Percentiles rank a stretch among this genome's conserved stretches.
phyloP scores from a whole-genome alignment of 2,888 invertebrate genomes.

The Druceiella hillmani region DNA sequence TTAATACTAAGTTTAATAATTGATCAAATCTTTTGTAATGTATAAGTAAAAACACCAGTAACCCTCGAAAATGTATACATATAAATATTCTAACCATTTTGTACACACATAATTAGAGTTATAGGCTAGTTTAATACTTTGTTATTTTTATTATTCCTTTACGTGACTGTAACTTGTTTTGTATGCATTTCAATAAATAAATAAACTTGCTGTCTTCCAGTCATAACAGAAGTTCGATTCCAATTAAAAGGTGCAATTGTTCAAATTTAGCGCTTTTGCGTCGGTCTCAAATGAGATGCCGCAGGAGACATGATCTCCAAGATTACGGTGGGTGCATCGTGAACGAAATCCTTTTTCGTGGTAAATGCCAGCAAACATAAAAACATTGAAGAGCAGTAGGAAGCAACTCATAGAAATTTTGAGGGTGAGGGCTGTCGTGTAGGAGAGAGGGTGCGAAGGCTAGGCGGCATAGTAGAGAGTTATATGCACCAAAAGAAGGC shows the following conservation, averaged over 20 bases:
- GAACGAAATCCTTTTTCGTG: slow-evolving; percentile 72
- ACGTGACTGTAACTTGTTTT: no score
- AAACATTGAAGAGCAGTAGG: slow-evolving; percentile 70
- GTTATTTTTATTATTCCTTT: no score
- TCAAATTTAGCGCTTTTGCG: slow-evolving; percentile 48
- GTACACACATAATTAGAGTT: no score
- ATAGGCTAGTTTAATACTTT: no score
- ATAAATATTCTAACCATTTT: no score
- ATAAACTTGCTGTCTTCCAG: slow-evolving; percentile 52
- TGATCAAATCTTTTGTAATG: no score
- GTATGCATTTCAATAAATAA: no score
- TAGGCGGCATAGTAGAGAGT: slow-evolving; percentile 67
- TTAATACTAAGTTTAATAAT: no score
- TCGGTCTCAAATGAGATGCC: slow-evolving; percentile 59
- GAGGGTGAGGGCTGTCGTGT: slow-evolving; percentile 82
- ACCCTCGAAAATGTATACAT: no score
- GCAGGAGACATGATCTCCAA: slow-evolving; percentile 67
- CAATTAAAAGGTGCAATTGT: slow-evolving; percentile 48
- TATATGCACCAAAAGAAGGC: slow-evolving; percentile 49
- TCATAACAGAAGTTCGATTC: slow-evolving; percentile 51
- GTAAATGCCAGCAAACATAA: slow-evolving; percentile 86
- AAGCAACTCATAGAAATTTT: slow-evolving; percentile 85
- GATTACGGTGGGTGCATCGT: slow-evolving; percentile 71
- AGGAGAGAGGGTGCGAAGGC: slow-evolving; percentile 83
- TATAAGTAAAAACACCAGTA: no score